These are phyloP conservation scores for Amiota mariae DNA, from an alignment of 2,888 invertebrate genomes.

Conservation along the genomic window DNA sequence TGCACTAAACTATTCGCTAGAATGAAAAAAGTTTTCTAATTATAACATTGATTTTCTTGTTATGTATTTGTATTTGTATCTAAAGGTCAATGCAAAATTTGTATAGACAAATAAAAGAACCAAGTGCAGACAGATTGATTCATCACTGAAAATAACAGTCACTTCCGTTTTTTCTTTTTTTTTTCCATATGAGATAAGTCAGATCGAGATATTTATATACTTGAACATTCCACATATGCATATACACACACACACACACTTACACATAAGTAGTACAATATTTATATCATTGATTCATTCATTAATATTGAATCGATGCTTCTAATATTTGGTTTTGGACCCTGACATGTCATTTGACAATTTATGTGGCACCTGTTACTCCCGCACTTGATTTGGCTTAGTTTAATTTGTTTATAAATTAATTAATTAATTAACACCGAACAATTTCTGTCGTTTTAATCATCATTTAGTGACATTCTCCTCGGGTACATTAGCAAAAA, in stretches of 20 bases:
- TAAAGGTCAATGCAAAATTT: slow-evolving; percentile 5
- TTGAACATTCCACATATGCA: too few relatives aligned
- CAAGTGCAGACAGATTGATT: slow-evolving; percentile 5
- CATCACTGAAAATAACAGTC: slow-evolving; percentile 8
- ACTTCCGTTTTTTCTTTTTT: slow-evolving; percentile 5
- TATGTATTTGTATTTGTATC: too few relatives aligned
- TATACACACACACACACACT: too few relatives aligned
- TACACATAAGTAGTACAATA: too few relatives aligned
- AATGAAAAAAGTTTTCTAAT: neutral
- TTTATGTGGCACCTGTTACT: slow-evolving; percentile 12
- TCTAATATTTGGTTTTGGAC: neutral
- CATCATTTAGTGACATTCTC: slow-evolving; percentile 19
- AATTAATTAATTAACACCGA: slow-evolving; percentile 16
- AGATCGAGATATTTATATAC: too few relatives aligned
- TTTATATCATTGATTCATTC: too few relatives aligned
- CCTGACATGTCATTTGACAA: slow-evolving; percentile 9
- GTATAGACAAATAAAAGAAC: neutral
- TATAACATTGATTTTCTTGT: neutral
- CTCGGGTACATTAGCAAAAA: neutral
- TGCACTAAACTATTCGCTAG: neutral
- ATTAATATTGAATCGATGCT: too few relatives aligned
- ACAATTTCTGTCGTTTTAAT: neutral
- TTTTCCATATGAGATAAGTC: neutral
- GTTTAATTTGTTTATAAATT: neutral
- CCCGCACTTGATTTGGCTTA: slow-evolving; percentile 1